These are phyloP conservation scores for Clusia tigrina DNA, from an alignment of 2,888 invertebrate species.

Conservation along the genomic window DNA sequence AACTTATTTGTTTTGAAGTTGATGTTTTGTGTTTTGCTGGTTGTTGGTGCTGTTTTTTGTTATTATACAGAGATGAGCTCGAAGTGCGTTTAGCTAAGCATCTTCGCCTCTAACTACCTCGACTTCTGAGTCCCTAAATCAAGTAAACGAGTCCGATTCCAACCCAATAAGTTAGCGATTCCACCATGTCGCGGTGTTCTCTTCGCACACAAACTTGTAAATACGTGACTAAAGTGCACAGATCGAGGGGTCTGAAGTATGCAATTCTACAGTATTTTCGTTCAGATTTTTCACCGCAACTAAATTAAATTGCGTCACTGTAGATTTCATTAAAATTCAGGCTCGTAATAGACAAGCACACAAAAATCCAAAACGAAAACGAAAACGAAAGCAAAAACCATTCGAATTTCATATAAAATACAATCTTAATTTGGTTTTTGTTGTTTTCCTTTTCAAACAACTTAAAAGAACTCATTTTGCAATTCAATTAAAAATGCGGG, in stretches of 20 bases:
- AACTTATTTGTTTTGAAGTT: background rate
- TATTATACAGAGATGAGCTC: slow-evolving; percentile 26
- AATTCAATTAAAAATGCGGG: slow-evolving; percentile 64
- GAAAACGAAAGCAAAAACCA: slow-evolving; percentile 14
- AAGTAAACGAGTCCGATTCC: no score
- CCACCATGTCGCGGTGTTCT: no score
- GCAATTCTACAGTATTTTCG: no score
- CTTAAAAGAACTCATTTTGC: slow-evolving; percentile 37
- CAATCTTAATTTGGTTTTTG: slow-evolving; percentile 16
- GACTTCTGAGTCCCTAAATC: no score
- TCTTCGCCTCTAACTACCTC: no score
- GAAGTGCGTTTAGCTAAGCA: no score
- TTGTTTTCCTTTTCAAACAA: slow-evolving; percentile 15
- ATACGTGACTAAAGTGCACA: no score
- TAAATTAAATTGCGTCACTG: slow-evolving; percentile 33
- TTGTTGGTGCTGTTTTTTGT: background rate
- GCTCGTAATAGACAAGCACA: slow-evolving; percentile 28
- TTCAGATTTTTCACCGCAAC: no score
- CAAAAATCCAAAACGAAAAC: slow-evolving; percentile 43
- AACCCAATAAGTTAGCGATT: no score
- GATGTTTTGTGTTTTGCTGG: background rate
- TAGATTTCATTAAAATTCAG: slow-evolving; percentile 35
- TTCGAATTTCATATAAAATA: slow-evolving; percentile 2
- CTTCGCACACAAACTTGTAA: no score
- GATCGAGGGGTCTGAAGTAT: no score